phyloP scores from a whole-genome alignment of 2,797 vertebrate species.

The Strix occidentalis region DNA sequence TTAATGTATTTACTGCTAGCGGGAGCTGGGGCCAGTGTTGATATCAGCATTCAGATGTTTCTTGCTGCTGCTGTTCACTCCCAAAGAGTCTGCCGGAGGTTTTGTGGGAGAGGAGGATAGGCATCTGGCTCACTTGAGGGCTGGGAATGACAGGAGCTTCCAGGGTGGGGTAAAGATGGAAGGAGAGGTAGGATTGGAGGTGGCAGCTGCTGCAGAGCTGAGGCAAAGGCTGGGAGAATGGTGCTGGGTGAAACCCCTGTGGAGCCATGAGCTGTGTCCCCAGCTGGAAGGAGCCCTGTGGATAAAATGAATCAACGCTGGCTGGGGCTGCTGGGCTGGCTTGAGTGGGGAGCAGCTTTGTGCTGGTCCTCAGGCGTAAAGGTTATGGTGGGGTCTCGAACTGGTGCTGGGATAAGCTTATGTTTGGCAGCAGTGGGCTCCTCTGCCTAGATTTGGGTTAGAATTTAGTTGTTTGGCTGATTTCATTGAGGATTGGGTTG shows the following conservation, averaged over 20 bases:
- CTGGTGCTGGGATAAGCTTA: not conserved
- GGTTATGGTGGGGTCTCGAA: not conserved
- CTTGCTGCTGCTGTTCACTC: not conserved
- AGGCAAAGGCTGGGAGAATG: not conserved
- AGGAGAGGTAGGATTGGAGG: not conserved
- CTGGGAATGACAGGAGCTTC: not conserved
- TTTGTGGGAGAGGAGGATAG: not conserved
- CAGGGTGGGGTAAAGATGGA: not conserved
- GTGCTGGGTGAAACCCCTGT: not conserved
- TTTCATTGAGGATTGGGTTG: not conserved
- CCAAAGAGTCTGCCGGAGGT: not conserved
- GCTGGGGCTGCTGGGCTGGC: not conserved
- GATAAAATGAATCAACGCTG: not conserved
- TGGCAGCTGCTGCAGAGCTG: not conserved
- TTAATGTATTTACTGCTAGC: conserved; percentile 9
- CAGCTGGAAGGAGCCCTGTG: not conserved
- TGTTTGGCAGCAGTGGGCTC: rapidly evolving
- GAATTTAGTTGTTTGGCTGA: not conserved
- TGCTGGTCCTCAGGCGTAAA: not conserved
- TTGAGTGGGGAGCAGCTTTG: not conserved
- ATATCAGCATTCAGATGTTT: not conserved
- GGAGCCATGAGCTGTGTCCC: not conserved
- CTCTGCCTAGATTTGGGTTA: not conserved
- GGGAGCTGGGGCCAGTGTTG: not conserved
- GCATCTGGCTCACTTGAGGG: not conserved